Evolutionary conservation across 2,113 vertebrate species (phyloP).

Genomic region (Platysternon megacephalum): DNA sequence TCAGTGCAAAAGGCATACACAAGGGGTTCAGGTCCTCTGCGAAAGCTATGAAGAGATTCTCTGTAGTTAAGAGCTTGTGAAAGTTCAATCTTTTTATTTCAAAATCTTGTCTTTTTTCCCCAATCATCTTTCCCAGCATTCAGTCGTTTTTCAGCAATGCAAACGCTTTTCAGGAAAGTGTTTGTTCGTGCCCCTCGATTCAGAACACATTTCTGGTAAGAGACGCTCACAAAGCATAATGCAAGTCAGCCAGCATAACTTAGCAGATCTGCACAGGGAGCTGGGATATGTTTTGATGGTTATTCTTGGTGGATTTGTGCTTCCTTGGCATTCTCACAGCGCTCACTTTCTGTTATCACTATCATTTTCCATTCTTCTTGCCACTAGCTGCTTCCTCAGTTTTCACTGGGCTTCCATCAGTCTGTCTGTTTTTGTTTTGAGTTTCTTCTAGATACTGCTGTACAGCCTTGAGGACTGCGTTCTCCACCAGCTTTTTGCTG

Average conservation of each 20-base stretch:
- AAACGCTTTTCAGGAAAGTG: slow-evolving; percentile 21
- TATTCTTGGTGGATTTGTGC: not conserved
- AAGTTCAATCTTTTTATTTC: not conserved
- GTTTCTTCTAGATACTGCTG: slow-evolving; percentile 92
- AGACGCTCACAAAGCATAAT: slow-evolving; percentile 47
- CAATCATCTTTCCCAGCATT: slow-evolving; percentile 29
- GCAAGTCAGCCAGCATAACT: slow-evolving; percentile 50
- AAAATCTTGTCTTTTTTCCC: slow-evolving; percentile 26
- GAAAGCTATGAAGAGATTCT: not conserved
- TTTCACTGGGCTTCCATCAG: slow-evolving; percentile 77
- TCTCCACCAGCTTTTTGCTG: slow-evolving; percentile 91
- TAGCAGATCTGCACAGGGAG: slow-evolving; percentile 56
- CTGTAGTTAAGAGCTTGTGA: not conserved
- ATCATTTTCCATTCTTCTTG: slow-evolving; percentile 62
- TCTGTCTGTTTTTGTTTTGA: slow-evolving; percentile 80
- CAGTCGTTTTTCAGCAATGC: slow-evolving; percentile 54
- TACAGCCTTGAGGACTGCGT: slow-evolving; percentile 87
- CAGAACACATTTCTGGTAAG: slow-evolving; percentile 50
- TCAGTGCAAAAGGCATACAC: slow-evolving; percentile 8
- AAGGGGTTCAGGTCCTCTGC: slow-evolving; percentile 33
- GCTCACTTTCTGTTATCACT: slow-evolving; percentile 78
- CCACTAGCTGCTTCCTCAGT: slow-evolving; percentile 51
- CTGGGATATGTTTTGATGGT: slow-evolving; percentile 9
- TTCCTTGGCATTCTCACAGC: not conserved
- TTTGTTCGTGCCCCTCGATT: slow-evolving; percentile 29